Evolutionary conservation across 2,888 invertebrate genomes (phyloP).

Genomic region (Leptinotarsa peninsularis): DNA sequence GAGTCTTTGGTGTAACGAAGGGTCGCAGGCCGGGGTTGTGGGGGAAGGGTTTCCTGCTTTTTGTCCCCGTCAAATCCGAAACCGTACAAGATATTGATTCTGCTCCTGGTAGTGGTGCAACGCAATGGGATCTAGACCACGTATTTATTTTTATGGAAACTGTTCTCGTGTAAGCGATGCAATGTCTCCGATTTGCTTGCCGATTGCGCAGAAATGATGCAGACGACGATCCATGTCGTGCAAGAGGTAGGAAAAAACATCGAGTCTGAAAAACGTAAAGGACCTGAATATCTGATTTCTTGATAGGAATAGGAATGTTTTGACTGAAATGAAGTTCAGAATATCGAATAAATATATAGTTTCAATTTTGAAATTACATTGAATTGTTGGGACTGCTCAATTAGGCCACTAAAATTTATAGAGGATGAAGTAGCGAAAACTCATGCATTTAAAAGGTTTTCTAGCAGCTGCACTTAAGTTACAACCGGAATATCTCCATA

Average conservation of each 20-base stretch:
- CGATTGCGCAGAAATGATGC: neutral
- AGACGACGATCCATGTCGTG: neutral
- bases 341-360: too few relatives aligned
- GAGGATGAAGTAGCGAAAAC: too few relatives aligned
- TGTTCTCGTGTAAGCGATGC: neutral
- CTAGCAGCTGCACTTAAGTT: too few relatives aligned
- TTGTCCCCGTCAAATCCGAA: slow-evolving; percentile 10
- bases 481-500: too few relatives aligned
- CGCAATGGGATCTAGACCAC: slow-evolving; percentile 10
- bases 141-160: slow-evolving; percentile 4
- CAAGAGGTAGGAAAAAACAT: neutral
- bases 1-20: slow-evolving; percentile 1
- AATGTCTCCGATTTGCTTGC: neutral
- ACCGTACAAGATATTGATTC: slow-evolving; percentile 18
- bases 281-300: too few relatives aligned
- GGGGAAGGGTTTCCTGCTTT: neutral
- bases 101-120: slow-evolving; percentile 1
- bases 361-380: too few relatives aligned
- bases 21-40: neutral
- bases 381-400: too few relatives aligned
- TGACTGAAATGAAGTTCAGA: too few relatives aligned
- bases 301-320: too few relatives aligned
- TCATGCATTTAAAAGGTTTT: too few relatives aligned
- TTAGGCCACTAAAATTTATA: too few relatives aligned
- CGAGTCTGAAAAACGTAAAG: too few relatives aligned